phyloP scores from a whole-genome alignment of 2,113 vertebrate species.

The Pangasianodon gigas region DNA sequence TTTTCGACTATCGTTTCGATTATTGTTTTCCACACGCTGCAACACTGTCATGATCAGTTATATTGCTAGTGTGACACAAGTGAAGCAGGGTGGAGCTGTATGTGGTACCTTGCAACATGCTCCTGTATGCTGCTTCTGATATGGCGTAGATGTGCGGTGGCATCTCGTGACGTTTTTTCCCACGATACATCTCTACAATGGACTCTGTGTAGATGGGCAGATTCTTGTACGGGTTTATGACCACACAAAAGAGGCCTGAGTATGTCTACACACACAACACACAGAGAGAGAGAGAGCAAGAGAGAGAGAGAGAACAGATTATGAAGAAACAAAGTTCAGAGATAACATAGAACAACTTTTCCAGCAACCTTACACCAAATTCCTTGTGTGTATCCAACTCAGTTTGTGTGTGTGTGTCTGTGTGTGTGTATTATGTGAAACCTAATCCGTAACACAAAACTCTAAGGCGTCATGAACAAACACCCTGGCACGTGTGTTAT shows the following conservation, averaged over 20 bases:
- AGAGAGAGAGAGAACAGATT: neutral
- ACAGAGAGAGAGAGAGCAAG: slow-evolving; percentile 21
- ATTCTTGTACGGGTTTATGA: slow-evolving; percentile 92
- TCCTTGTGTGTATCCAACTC: slow-evolving; percentile 4
- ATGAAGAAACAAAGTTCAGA: slow-evolving; percentile 5
- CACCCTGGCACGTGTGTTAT: slow-evolving; percentile 22
- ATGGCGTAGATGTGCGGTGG: slow-evolving; percentile 91
- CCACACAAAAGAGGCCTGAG: slow-evolving; percentile 91
- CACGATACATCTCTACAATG: slow-evolving; percentile 91
- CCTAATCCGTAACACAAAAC: slow-evolving; percentile 24
- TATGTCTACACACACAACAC: slow-evolving; percentile 77
- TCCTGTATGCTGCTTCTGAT: slow-evolving; percentile 88
- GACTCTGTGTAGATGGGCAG: slow-evolving; percentile 89
- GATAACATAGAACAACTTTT: slow-evolving; percentile 8
- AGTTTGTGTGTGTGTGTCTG: slow-evolving; percentile 28
- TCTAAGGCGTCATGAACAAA: slow-evolving; percentile 27
- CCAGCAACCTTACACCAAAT: neutral
- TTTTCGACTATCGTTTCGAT: neutral
- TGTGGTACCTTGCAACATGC: slow-evolving; percentile 88
- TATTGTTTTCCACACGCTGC: neutral
- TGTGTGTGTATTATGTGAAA: slow-evolving; percentile 13
- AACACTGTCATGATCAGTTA: slow-evolving; percentile 47
- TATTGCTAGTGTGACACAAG: slow-evolving; percentile 47
- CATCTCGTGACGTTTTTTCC: slow-evolving; percentile 91
- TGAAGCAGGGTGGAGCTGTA: neutral